A percentile compares a stretch with the other conserved stretches of the same genome.
Conservation (phyloP, 2,797 vertebrate species). For the Champsocephalus esox region DNA sequence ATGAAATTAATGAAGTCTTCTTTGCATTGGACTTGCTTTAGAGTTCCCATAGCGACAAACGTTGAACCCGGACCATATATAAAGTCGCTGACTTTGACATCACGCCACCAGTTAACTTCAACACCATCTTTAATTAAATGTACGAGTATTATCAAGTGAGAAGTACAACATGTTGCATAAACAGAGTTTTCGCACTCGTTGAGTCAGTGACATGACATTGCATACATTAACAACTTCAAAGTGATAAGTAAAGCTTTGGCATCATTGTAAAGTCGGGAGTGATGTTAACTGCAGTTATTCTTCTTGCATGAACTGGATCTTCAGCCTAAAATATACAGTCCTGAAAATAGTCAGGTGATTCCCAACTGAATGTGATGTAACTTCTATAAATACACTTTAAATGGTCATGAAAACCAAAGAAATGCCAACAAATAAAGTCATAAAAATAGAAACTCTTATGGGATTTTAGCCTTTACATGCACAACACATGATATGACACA, state of each 20-base stretch:
- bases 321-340: too few relatives aligned
- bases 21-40: neutral
- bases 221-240: neutral
- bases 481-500: too few relatives aligned
- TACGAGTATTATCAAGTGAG: conserved; percentile 1
- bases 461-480: too few relatives aligned
- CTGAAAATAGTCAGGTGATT: too few relatives aligned
- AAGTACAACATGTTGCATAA: neutral
- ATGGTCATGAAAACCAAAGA: too few relatives aligned
- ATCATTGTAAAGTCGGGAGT: neutral
- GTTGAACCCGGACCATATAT: neutral
- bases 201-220: neutral
- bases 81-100: conserved; percentile 20
- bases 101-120: conserved; percentile 5
- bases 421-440: too few relatives aligned
- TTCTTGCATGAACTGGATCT: too few relatives aligned
- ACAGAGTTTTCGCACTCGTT: neutral
- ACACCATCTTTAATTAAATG: neutral
- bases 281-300: neutral
- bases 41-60: conserved; percentile 55
- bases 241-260: neutral
- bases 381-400: too few relatives aligned
- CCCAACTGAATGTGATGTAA: too few relatives aligned
- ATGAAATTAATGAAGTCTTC: conserved; percentile 8
- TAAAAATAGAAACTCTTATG: too few relatives aligned